Evolutionary conservation across 2,888 invertebrate genomes (phyloP).

Genomic region (Pseudolycoriella hygida): DNA sequence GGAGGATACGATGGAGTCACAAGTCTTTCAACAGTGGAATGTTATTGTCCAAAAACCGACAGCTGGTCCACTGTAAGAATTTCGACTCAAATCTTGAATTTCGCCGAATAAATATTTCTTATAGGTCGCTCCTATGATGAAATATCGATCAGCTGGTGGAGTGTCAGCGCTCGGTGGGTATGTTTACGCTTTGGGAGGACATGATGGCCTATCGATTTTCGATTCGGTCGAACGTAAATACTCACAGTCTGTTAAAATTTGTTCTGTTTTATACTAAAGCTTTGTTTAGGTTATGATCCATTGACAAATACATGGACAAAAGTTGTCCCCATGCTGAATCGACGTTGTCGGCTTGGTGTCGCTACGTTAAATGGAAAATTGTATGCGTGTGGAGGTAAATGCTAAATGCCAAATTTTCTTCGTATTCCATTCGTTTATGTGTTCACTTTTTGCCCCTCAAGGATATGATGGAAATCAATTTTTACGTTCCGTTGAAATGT

Average conservation of each 20-base stretch:
- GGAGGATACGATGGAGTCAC: slow-evolving; percentile 70
- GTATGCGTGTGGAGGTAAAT: slow-evolving; percentile 57
- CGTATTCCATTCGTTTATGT: too few relatives aligned
- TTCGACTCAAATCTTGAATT: not conserved
- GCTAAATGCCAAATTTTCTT: too few relatives aligned
- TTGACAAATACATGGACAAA: slow-evolving; percentile 52
- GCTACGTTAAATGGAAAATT: slow-evolving; percentile 64
- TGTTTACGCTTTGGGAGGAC: slow-evolving; percentile 70
- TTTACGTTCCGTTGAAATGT: slow-evolving; percentile 64
- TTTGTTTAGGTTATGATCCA: slow-evolving; percentile 39
- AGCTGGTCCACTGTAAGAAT: slow-evolving; percentile 52
- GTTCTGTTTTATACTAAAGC: too few relatives aligned
- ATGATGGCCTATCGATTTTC: slow-evolving; percentile 75
- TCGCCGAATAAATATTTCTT: slow-evolving; percentile 26
- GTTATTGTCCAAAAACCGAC: slow-evolving; percentile 55
- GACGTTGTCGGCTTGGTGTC: slow-evolving; percentile 67
- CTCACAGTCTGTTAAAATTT: too few relatives aligned
- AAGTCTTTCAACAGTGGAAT: slow-evolving; percentile 62
- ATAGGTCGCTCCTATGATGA: slow-evolving; percentile 30
- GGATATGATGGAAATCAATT: slow-evolving; percentile 66
- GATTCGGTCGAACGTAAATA: slow-evolving; percentile 63
- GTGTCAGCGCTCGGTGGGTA: slow-evolving; percentile 47
- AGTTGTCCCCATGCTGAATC: slow-evolving; percentile 62
- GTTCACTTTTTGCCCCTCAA: too few relatives aligned
- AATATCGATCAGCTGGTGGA: slow-evolving; percentile 46